Evolutionary conservation across 2,888 invertebrate genomes (phyloP).

Genomic region (Leptopilina drosophilae): DNA sequence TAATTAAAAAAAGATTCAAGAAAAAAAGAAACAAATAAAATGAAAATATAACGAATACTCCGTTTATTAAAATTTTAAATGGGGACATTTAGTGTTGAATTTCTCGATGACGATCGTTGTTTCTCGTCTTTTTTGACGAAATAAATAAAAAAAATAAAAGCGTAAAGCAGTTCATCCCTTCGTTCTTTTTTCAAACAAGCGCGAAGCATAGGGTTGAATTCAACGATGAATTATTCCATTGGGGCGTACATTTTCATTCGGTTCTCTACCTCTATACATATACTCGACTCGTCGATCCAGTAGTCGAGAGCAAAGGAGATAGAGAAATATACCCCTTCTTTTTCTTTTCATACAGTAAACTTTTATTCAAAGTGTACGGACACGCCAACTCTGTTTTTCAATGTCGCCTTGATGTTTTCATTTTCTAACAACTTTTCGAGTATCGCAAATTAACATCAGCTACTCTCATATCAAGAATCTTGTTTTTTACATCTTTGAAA

Average conservation of each 20-base stretch:
- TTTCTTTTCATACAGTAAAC: conserved; percentile 55
- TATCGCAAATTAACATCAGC: conserved; percentile 41
- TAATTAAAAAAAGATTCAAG: no score
- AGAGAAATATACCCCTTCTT: conserved; percentile 49
- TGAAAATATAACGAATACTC: no score
- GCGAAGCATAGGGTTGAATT: conserved; percentile 62
- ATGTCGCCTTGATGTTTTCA: conserved; percentile 32
- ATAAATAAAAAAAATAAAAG: no score
- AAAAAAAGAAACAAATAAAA: no score
- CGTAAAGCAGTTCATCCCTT: conserved; percentile 11
- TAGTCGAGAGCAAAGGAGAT: conserved; percentile 49
- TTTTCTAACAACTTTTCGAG: neutral
- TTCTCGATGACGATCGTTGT: no score
- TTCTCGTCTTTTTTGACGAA: no score
- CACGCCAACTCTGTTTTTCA: conserved; percentile 14
- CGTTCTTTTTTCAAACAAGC: conserved; percentile 65
- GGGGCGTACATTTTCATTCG: conserved; percentile 71
- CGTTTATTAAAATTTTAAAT: no score
- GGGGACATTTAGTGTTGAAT: no score
- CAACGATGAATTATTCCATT: conserved; percentile 72
- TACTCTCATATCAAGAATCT: conserved; percentile 26
- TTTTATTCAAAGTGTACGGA: conserved; percentile 58
- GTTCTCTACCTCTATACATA: conserved; percentile 27
- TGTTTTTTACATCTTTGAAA: conserved; percentile 12
- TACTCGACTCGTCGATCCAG: conserved; percentile 36